Evolutionary conservation across 1,140 invertebrate species (phyloP), one percentile per base, ranked within the genome.

Genomic region (Drosophila persimilis): DNA sequence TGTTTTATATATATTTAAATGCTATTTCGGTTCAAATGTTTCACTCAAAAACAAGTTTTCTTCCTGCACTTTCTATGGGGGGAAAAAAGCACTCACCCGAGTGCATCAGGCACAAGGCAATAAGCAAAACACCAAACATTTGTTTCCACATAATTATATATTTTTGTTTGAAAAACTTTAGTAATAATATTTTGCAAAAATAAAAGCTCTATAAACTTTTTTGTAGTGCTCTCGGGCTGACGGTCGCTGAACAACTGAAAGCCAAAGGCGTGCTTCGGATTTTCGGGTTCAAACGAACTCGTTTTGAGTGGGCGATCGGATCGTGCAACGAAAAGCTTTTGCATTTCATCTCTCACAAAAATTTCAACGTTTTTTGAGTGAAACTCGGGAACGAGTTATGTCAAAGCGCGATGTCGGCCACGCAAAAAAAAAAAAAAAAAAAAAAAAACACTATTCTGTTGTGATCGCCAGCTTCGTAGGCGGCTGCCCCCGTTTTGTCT

Each of bases 381-480:
- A 43, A 70, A 81, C 73, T 81, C 52, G 66, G 3, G 59, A 85
- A 81, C 81, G 44, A 55, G 81, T 88, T 74, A 45, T 74, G 52
- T 61, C 31, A 60, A 35, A 15, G 6, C 11, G 47, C 15, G 11
- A 69, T 26, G 35, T 39, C 35, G 35, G 11, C 59, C 54, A 52
- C 24, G 51, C 69, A 17, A 41, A 54, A 24, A 7, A 22, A 22
- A 17, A 41, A 54, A 24, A 9, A 11, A n/a, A n/a, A n/a, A 17
- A 41, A 54, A 24, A 7, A 22, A 22, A 17, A 41, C 50, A 66
- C 73, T 81, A 86, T 86, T 85, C 81, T 86, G 81, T 86, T 88
- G 81, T 86, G 81, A 75, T 86, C 77, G 52, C 13, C 52, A 69
- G 62, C 24, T 86, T 86, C 81, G 83, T 55, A 60, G 57, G 54